phyloP scores from a whole-genome alignment of 1,140 invertebrate genomes.

The Atta cephalotes region DNA sequence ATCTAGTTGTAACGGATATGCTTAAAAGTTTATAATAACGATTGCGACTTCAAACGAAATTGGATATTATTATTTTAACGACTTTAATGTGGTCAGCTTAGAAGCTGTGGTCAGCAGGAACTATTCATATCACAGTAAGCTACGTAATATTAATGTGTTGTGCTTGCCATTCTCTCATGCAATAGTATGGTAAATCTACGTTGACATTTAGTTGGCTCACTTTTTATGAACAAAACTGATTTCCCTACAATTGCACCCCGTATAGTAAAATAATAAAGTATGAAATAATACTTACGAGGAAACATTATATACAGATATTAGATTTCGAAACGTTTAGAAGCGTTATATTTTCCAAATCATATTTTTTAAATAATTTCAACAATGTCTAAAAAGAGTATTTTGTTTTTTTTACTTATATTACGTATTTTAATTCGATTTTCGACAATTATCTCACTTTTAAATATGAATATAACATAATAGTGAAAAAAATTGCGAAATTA shows the following conservation, averaged over 20 bases:
- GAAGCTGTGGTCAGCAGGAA: neutral
- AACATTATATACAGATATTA: neutral
- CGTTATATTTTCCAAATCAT: neutral
- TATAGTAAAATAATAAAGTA: neutral
- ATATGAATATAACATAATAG: neutral
- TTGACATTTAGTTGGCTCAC: slow-evolving; percentile 44
- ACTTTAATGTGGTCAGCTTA: slow-evolving; percentile 8
- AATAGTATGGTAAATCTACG: slow-evolving; percentile 5
- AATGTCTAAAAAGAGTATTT: neutral
- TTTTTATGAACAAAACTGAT: slow-evolving; percentile 24
- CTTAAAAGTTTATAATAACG: neutral
- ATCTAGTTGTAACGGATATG: slow-evolving; percentile 19
- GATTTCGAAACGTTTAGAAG: neutral
- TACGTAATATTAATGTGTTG: neutral
- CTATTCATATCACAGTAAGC: neutral
- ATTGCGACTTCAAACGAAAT: slow-evolving; percentile 15
- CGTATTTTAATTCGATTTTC: neutral
- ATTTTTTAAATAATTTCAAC: neutral
- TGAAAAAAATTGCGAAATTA: neutral
- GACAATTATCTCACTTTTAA: neutral
- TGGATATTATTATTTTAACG: slow-evolving; percentile 19
- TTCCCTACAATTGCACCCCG: neutral
- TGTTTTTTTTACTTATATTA: neutral
- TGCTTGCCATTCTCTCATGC: slow-evolving; percentile 19
- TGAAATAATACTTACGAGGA: neutral